A percentile compares a stretch with the other conserved stretches of the same genome.
phyloP scores from a whole-genome alignment of 1,140 invertebrate genomes.

The Drosophila punjabiensis region DNA sequence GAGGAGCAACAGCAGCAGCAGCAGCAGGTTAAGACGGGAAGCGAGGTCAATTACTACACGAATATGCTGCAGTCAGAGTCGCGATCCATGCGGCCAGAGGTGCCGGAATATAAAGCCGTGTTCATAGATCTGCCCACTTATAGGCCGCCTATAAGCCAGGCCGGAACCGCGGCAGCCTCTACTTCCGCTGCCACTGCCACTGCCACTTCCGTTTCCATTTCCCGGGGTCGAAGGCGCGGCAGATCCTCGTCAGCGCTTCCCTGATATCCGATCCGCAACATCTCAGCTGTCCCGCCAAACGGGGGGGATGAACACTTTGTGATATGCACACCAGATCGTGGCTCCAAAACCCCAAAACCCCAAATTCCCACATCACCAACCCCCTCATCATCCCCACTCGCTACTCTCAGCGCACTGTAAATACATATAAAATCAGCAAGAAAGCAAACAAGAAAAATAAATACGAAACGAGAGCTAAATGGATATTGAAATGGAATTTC shows the following conservation, averaged over 20 bases:
- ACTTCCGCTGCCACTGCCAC: neutral
- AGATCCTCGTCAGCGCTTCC: slow-evolving; percentile 29
- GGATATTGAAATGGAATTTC: slow-evolving; percentile 49
- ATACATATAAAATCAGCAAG: slow-evolving; percentile 3
- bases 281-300: slow-evolving; percentile 19
- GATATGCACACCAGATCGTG: slow-evolving; percentile 59
- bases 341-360: slow-evolving; percentile 1
- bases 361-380: neutral
- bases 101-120: slow-evolving; percentile 71
- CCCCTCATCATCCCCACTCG: slow-evolving; percentile 7
- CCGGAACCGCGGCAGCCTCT: neutral
- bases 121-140: slow-evolving; percentile 83
- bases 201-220: slow-evolving; percentile 5
- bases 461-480: slow-evolving; percentile 32
- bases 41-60: slow-evolving; percentile 75
- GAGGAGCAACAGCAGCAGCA: neutral
- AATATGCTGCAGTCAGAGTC: slow-evolving; percentile 69
- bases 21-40: slow-evolving; percentile 5
- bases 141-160: slow-evolving; percentile 48
- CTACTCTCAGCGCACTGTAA: slow-evolving; percentile 12
- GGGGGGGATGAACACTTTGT: slow-evolving; percentile 65
- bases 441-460: slow-evolving; percentile 41
- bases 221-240: slow-evolving; percentile 39
- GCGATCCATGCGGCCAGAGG: slow-evolving; percentile 72
- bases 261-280: slow-evolving; percentile 8